Conservation (phyloP, 2,888 invertebrate genomes). For the Dione vanillae region DNA sequence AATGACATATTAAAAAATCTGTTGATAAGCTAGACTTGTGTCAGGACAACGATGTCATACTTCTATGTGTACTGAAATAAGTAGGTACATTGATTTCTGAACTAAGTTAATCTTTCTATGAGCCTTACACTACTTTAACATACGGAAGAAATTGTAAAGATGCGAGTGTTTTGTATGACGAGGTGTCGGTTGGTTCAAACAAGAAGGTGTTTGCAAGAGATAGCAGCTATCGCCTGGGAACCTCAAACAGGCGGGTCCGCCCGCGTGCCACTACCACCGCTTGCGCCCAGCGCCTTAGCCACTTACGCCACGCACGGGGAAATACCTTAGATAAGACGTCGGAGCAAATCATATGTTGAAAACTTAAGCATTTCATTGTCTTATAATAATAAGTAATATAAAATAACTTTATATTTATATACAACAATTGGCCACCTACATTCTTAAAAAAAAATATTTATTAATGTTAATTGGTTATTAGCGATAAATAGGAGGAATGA, state of each 20-base stretch:
- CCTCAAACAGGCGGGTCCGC: constrained; percentile 76
- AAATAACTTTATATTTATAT: not conserved
- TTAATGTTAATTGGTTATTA: too few species aligned
- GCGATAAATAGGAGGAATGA: too few species aligned
- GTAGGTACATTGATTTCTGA: constrained; percentile 42
- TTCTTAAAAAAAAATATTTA: too few species aligned
- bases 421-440: too few species aligned
- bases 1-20: constrained; percentile 77
- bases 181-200: constrained; percentile 76
- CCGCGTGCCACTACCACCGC: constrained; percentile 71
- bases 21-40: constrained; percentile 76
- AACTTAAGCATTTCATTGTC: not conserved
- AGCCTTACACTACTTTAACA: constrained; percentile 13
- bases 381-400: not conserved
- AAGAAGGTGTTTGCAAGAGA: constrained; percentile 81
- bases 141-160: constrained; percentile 40
- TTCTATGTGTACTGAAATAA: constrained; percentile 47
- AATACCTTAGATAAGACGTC: constrained; percentile 51
- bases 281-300: constrained; percentile 66
- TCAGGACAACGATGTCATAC: constrained; percentile 55
- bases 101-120: constrained; percentile 4
- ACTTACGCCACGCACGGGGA: constrained; percentile 64
- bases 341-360: constrained; percentile 12
- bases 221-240: constrained; percentile 82
- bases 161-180: constrained; percentile 50